Evolutionary conservation across 64 coral and sea anemone genomes (phyloP).

Genomic region (Platygyra sinensis): DNA sequence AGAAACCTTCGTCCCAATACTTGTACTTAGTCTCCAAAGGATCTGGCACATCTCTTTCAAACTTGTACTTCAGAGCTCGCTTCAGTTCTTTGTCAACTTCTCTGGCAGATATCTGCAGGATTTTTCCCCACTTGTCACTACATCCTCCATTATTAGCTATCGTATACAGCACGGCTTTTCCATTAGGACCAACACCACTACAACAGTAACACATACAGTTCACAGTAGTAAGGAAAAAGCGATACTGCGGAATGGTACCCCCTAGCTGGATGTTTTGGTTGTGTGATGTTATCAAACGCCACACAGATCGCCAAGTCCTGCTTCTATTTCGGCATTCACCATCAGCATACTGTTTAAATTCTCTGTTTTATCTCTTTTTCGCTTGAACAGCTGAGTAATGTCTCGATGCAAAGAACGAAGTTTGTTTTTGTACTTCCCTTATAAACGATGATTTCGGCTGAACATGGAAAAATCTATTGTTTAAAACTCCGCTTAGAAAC

Average conservation of each 20-base stretch:
- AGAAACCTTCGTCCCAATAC: conserved; percentile 32
- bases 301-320: background rate
- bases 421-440: too few relatives aligned
- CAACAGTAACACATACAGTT: background rate
- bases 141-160: conserved; percentile 28
- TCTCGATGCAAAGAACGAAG: too few relatives aligned
- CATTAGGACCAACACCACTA: background rate
- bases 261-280: background rate
- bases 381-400: too few relatives aligned
- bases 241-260: background rate
- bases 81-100: conserved; percentile 26
- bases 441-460: too few relatives aligned
- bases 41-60: conserved; percentile 15
- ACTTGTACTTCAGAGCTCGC: conserved; percentile 41
- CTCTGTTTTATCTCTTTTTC: too few relatives aligned
- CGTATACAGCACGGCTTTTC: background rate
- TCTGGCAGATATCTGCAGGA: background rate
- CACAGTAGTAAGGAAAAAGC: background rate
- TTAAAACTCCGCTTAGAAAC: too few relatives aligned
- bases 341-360: too few relatives aligned
- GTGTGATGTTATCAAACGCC: background rate
- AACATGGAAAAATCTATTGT: too few relatives aligned
- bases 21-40: conserved; percentile 26
- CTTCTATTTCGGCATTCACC: too few relatives aligned
- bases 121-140: conserved; percentile 31